Evolutionary conservation across 2,113 vertebrate genomes (phyloP), one percentile per base, ranked within the genome.

Genomic region (Phylloscopus whistleri): DNA sequence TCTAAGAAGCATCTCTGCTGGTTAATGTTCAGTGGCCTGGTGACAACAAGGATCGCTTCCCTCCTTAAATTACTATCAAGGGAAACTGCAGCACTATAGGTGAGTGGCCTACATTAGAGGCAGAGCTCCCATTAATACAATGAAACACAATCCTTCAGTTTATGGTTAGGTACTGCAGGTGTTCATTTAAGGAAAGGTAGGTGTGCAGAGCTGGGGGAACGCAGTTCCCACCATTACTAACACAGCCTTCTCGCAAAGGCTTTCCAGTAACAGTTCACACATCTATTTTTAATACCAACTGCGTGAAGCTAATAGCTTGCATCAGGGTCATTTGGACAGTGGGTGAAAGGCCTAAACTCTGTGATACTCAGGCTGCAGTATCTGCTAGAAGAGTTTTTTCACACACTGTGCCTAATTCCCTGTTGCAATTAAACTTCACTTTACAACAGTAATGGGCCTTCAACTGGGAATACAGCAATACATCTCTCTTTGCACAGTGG

Each of bases 211-310:
- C 53, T 53, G 51, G 12, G 18, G 31, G 33, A 92, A 78, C 35
- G 53, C 27, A 67, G 35, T 77, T 91, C 81, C 62, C 64, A 69
- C 41, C 14, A 12, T 63, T 75, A 37, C 31, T 60, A n/a, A n/a
- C 39, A 60, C 59, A 83, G 7, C 28, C 51, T 84, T 83, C 55
- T 79, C 81, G 70, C 43, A 76, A 90, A 78, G 51, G 35, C 81
- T 84, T 95, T 87, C 59, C 37, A 56, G 60, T 70, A 92, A 70
- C n/a, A 46, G 63, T 64, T 78, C 62, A 79, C 67, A 63, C 39
- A 59, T 67, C 78, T 81, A 76, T 91, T 95, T 96, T 92, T 93
- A 95, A 62, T 88, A 60, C 44, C 49, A 53, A 9, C 35, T 84
- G 59, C 67, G 35, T 53, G 39, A 91, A 84, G 72, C 43, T 91